These are phyloP conservation scores for Sternarchorhynchus goeldii DNA, from an alignment of 2,797 vertebrate genomes.

Conservation along the genomic window DNA sequence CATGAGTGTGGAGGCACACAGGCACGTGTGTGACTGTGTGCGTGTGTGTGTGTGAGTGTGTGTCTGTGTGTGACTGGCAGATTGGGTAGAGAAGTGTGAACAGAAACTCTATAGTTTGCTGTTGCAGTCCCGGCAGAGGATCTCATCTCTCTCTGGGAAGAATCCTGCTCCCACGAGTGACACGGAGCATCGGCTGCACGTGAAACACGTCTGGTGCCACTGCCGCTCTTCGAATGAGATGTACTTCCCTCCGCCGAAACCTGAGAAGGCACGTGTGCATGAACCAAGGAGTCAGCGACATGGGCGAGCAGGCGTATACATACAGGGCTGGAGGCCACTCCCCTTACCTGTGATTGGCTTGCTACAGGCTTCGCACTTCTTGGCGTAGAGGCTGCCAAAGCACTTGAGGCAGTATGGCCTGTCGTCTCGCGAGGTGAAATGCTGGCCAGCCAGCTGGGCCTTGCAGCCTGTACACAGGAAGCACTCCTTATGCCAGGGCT, in stretches of 20 bases:
- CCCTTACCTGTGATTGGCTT: conserved; percentile 92
- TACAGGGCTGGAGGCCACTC: not conserved
- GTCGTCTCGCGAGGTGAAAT: conserved; percentile 97
- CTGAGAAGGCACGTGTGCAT: conserved; percentile 64
- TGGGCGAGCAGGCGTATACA: conserved; percentile 2
- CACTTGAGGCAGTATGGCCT: conserved; percentile 95
- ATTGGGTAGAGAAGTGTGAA: conserved; percentile 46
- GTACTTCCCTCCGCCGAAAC: conserved; percentile 97
- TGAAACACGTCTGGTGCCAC: conserved; percentile 98
- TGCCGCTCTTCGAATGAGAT: conserved; percentile 98
- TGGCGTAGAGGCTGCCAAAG: conserved; percentile 96
- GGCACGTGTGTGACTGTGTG: conserved; percentile 36
- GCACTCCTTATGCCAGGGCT: conserved; percentile 99
- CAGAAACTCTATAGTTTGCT: conserved; percentile 76
- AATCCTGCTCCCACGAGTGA: conserved; percentile 95
- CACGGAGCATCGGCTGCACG: conserved; percentile 92
- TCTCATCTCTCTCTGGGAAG: conserved; percentile 89
- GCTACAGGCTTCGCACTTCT: conserved; percentile 93
- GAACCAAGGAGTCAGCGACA: not conserved
- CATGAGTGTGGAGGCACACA: conserved; percentile 19
- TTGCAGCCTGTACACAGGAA: conserved; percentile 95
- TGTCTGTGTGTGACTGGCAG: conserved; percentile 31
- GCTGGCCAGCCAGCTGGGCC: conserved; percentile 93
- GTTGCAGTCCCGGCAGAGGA: conserved; percentile 96
- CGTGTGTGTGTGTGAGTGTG: conserved; percentile 5